Evolutionary conservation across 2,888 invertebrate species (phyloP), one percentile per base, ranked within the genome.

Genomic region (Epiblema foenella): DNA sequence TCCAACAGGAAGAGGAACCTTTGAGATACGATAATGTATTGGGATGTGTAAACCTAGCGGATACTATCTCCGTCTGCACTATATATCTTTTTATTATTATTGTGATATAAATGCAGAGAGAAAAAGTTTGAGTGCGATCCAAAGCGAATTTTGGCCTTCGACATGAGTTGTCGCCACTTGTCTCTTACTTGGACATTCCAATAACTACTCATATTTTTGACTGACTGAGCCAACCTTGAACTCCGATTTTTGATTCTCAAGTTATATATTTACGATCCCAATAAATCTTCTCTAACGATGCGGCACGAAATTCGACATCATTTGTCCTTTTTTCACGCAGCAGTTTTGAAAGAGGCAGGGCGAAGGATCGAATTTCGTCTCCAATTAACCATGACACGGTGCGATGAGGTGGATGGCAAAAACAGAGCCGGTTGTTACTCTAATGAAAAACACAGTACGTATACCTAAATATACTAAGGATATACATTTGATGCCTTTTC

Each of bases 281-380:
- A 63, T 63, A 52, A 63, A 63, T 63, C 51, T 15, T 51, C 12
- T 37, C 20, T 52, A 20, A 52, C 7, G 18, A 37, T 37, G 33
- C 18, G 37, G 20, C 37, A 52, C 20, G 62, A 18, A 33, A 62
- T 37, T 63, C 15, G 29, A 29, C 33, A 18, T 49, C 49, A 51
- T 33, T 51, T 62, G 49, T 62, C 33, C 33, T 46, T 15, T 15
- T 62, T 17, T 7, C 49, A 33, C 49, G 15, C 33, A 51, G 33
- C 49, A 29, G 29, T 33, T 29, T 20, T 11, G 33, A 62, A 29
- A 11, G 62, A 62, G 49, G 12, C 51, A 51, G 18, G 10, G 33
- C 12, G 33, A 46, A 62, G 18, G 51, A 51, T 63, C 63, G 20
- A 52, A 63, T 63, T 63, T 52, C 63, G 29, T 49, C 49, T 62